Evolutionary conservation across 30 jellyfish, hydroid and myxozoan genomes (phyloP), one percentile per base, ranked within the genome.

Genomic region (Hydractinia echinata): DNA sequence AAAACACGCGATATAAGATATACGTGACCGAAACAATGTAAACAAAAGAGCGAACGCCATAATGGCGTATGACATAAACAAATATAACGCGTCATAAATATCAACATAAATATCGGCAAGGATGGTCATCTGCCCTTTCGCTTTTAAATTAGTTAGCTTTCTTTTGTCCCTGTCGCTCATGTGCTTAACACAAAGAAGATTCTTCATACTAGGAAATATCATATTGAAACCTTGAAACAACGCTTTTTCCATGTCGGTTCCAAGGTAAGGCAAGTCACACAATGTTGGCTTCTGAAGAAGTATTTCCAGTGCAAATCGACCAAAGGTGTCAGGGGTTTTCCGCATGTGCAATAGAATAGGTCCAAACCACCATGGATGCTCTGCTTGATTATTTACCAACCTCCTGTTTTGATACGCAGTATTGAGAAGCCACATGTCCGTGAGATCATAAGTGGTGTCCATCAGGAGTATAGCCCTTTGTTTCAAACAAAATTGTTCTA

Each of bases 241-340:
- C 68, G 68, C 68, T 56, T n/a, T 56, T 56, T 56, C 68, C 68
- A 9, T 56, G 68, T 56, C 68, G n/a, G 68, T 56, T 56, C 68
- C 68, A 10, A 56, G n/a, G 68, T 9, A 56, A n/a, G 10, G 10
- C 68, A 56, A 56, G n/a, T 56, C 68, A 9, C 68, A 9, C 68
- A 56, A n/a, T n/a, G 10, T n/a, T 9, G 68, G 68, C n/a, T 56
- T 56, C n/a, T 10, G 10, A 9, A 56, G 13, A 56, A 56, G 10
- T n/a, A 56, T 56, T 56, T 56, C 68, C 10, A 56, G 68, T 56
- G 68, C 68, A 10, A 56, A 56, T 9, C 68, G 68, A 9, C 68
- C n/a, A 56, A 56, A 56, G 13, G n/a, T n/a, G n/a, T 56, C 68
- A 9, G 10, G 13, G 10, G 10, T 56, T n/a, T 56, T 56, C 10